phyloP scores from a whole-genome alignment of 2,888 invertebrate species.

The Platycnemis pennipes region DNA sequence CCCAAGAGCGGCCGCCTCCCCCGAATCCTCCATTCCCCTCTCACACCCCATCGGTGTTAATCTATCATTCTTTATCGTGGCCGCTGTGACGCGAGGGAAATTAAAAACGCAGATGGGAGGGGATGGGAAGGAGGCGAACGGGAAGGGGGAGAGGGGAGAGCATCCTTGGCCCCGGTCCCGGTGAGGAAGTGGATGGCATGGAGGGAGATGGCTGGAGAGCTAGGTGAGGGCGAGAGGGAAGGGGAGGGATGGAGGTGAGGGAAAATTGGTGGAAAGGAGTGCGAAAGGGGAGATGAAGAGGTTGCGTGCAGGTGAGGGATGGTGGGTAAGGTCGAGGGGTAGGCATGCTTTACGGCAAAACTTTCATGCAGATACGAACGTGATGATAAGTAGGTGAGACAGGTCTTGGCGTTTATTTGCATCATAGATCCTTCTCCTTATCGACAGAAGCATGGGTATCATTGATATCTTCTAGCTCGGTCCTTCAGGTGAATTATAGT shows the following conservation, averaged over 20 bases:
- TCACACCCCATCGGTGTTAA: slow-evolving; percentile 71
- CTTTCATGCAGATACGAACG: background rate
- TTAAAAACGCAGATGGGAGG: slow-evolving; percentile 72
- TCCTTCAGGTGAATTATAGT: no score
- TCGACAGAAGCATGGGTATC: no score
- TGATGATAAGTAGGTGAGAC: background rate
- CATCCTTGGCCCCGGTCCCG: slow-evolving; percentile 27
- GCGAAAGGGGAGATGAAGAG: background rate
- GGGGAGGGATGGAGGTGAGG: background rate
- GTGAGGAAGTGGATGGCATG: background rate
- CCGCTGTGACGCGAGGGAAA: slow-evolving; percentile 73
- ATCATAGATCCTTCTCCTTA: background rate
- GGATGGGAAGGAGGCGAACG: background rate
- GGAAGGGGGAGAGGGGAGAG: background rate
- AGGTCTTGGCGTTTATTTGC: background rate
- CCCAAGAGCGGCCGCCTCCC: no score
- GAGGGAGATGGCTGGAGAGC: background rate
- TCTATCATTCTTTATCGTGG: slow-evolving; percentile 73
- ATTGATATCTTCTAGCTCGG: no score
- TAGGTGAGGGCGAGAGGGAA: background rate
- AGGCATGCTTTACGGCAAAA: background rate
- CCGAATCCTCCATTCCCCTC: slow-evolving; percentile 22
- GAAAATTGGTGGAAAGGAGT: background rate
- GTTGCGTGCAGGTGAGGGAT: background rate
- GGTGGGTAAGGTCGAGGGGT: background rate